phyloP scores from a whole-genome alignment of 53 echinoderm and acorn worm species.

The Patiria pectinifera region DNA sequence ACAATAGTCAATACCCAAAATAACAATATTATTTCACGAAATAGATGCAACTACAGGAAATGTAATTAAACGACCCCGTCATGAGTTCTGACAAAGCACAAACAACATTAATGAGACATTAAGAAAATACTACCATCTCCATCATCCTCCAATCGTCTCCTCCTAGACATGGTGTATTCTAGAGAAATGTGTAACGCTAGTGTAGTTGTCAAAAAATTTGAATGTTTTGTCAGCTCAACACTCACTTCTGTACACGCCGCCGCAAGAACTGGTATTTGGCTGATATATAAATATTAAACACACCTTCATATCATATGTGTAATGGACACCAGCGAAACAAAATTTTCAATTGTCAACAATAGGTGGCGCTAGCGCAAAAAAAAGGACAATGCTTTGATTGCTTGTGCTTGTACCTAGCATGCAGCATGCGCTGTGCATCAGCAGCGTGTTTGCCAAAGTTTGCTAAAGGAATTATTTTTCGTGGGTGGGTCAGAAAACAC shows the following conservation, averaged over 20 bases:
- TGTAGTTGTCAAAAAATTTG: not conserved
- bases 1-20: too few relatives aligned
- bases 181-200: not conserved
- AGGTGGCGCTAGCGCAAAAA: not conserved
- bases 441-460: too few relatives aligned
- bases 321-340: not conserved
- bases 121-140: slow-evolving; percentile 30
- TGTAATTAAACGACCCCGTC: not conserved
- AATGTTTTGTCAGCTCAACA: not conserved
- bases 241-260: not conserved
- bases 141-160: slow-evolving; percentile 54
- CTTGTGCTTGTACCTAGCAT: too few relatives aligned
- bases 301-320: not conserved
- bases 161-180: slow-evolving; percentile 30
- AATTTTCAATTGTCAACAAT: not conserved
- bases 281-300: not conserved
- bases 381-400: not conserved
- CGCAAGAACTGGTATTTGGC: not conserved
- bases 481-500: too few relatives aligned
- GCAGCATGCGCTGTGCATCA: too few relatives aligned
- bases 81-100: not conserved
- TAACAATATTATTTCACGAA: not conserved
- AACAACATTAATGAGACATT: not conserved
- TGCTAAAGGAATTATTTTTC: too few relatives aligned
- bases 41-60: not conserved